Percentiles rank a stretch among this genome's conserved stretches.
phyloP scores from a whole-genome alignment of 2,113 vertebrate genomes.

The Plecotus auritus region DNA sequence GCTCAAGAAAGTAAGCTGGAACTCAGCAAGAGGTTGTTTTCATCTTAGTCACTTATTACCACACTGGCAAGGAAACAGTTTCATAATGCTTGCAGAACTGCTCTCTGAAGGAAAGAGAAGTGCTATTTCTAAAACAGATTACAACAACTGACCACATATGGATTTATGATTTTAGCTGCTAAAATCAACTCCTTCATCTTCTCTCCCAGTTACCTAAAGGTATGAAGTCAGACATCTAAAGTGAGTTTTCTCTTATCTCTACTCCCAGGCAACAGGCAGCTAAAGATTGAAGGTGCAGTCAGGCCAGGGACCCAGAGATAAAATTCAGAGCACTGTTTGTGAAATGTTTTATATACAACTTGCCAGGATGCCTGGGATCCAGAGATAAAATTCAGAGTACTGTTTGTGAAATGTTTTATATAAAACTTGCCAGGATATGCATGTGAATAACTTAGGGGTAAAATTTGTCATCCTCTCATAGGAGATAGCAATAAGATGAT shows the following conservation, averaged over 20 bases:
- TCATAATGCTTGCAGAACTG: conserved; percentile 46
- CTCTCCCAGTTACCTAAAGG: neutral
- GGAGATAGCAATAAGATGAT: neutral
- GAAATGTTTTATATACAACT: conserved; percentile 13
- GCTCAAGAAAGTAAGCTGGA: neutral
- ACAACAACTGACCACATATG: neutral
- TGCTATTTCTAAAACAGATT: conserved; percentile 40
- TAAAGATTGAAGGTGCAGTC: conserved; percentile 48
- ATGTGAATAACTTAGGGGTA: neutral
- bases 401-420: neutral
- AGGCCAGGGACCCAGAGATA: conserved; percentile 66
- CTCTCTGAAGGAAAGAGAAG: neutral
- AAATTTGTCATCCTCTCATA: neutral
- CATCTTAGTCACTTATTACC: conserved; percentile 46
- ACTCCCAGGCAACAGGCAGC: conserved; percentile 47
- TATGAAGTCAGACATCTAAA: neutral
- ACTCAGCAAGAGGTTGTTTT: neutral
- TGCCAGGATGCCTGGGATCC: conserved; percentile 46
- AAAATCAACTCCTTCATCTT: conserved; percentile 23
- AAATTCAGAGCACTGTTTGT: conserved; percentile 21
- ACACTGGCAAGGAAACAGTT: conserved; percentile 46
- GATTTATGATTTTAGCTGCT: neutral
- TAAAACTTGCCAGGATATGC: neutral
- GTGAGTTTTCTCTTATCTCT: conserved; percentile 66
- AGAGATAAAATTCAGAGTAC: conserved; percentile 58